Conservation (phyloP, 92 coral and sea anemone species). For the Epizoanthus ramosus region DNA sequence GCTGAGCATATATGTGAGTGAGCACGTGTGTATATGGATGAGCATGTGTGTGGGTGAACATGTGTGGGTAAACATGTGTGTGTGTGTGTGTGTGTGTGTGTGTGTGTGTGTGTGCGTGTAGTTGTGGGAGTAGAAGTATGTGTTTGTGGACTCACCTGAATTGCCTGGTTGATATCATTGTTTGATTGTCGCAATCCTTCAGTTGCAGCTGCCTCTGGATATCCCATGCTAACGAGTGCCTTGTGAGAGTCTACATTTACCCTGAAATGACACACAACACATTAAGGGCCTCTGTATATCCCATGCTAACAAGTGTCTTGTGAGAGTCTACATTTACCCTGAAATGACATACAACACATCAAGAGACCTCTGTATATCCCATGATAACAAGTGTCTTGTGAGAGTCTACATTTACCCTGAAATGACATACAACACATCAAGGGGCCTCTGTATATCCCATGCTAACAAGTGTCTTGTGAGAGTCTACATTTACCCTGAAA, state of each 20-base stretch:
- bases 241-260: conserved; percentile 72
- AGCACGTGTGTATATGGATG: too few species aligned
- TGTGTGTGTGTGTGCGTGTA: too few species aligned
- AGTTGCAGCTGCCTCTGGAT: conserved; percentile 60
- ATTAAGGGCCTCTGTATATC: not conserved
- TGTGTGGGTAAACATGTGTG: not conserved
- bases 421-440: not conserved
- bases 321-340: conserved; percentile 82
- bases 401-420: conserved; percentile 77
- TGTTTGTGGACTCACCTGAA: conserved; percentile 68
- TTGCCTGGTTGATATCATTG: conserved; percentile 81
- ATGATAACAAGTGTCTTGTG: conserved; percentile 46
- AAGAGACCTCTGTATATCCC: not conserved
- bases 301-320: conserved; percentile 33
- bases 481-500: conserved; percentile 77
- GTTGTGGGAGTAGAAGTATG: not conserved
- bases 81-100: not conserved
- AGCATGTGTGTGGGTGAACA: too few species aligned
- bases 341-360: not conserved
- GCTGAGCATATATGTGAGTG: too few species aligned
- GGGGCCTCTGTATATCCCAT: not conserved
- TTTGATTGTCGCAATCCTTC: conserved; percentile 85
- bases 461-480: conserved; percentile 48
- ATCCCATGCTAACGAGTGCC: conserved; percentile 84
- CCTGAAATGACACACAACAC: conserved; percentile 41